These are phyloP conservation scores for Scyliorhinus canicula DNA, from an alignment of 2,797 vertebrate genomes.

Conservation along the genomic window DNA sequence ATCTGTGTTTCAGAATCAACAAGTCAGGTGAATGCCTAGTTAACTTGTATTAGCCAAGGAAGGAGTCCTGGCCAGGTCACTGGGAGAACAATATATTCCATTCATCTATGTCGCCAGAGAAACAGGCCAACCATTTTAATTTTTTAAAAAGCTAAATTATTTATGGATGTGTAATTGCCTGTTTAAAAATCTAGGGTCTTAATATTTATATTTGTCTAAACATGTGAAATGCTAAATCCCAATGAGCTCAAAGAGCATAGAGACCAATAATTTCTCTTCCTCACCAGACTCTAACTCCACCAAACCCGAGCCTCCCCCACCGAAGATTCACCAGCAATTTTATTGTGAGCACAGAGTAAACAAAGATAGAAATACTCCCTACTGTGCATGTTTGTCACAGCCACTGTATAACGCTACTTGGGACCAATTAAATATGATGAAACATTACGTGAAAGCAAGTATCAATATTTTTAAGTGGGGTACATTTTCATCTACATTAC, in stretches of 20 bases:
- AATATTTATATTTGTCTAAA: background rate
- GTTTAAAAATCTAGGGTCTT: background rate
- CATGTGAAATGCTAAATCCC: background rate
- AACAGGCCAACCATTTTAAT: background rate
- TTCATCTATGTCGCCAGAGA: background rate
- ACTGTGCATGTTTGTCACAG: background rate
- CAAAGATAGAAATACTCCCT: background rate
- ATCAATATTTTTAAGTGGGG: slow-evolving; percentile 44
- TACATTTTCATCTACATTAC: slow-evolving; percentile 44
- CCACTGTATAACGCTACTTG: slow-evolving; percentile 44
- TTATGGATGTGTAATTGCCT: background rate
- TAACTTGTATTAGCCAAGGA: background rate
- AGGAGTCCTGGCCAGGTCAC: background rate
- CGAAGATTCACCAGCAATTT: background rate
- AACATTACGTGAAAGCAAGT: slow-evolving; percentile 47
- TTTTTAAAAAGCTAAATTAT: background rate
- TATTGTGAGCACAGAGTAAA: background rate
- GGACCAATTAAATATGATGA: slow-evolving; percentile 45
- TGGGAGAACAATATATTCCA: background rate
- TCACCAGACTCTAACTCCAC: background rate
- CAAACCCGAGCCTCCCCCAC: background rate
- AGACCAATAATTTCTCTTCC: background rate
- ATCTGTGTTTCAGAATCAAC: background rate
- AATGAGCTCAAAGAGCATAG: background rate
- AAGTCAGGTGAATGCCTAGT: background rate